These are phyloP conservation scores for Rhinoderma darwinii DNA, from an alignment of 2,113 vertebrate genomes.

Conservation along the genomic window DNA sequence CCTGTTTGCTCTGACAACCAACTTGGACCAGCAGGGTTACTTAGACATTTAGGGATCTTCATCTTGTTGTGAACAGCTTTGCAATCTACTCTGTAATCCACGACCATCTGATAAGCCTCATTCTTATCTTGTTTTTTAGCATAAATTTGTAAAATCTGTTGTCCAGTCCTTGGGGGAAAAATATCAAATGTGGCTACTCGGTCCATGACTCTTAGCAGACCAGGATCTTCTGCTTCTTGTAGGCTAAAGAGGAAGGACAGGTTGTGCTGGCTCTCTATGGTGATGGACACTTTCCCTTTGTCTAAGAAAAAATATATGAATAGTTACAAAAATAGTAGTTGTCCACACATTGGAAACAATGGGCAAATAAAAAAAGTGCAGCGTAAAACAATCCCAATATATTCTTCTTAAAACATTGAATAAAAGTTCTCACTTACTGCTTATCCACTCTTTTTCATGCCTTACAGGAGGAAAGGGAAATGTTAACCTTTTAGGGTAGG, in stretches of 20 bases:
- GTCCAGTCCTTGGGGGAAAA: conserved; percentile 59
- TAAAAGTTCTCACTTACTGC: no score
- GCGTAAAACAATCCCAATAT: no score
- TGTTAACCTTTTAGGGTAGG: no score
- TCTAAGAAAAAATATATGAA: conserved; percentile 25
- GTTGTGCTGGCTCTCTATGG: conserved; percentile 56
- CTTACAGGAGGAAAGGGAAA: no score
- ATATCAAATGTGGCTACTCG: conserved; percentile 62
- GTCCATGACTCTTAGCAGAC: conserved; percentile 56
- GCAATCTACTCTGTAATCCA: conserved; percentile 61
- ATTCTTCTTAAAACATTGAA: no score
- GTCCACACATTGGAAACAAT: no score
- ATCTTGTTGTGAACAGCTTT: conserved; percentile 57
- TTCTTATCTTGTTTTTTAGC: conserved; percentile 41
- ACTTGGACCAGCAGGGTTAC: conserved; percentile 67
- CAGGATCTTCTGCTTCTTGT: conserved; percentile 50
- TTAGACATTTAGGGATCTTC: conserved; percentile 54
- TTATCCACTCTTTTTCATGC: no score
- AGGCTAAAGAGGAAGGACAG: conserved; percentile 54
- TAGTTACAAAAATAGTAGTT: neutral
- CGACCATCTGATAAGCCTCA: conserved; percentile 31
- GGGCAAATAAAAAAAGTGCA: no score
- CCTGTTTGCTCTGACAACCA: conserved; percentile 56
- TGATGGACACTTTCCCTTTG: conserved; percentile 62
- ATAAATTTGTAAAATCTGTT: conserved; percentile 61